Conservation (phyloP, 2,888 invertebrate species). For the Tricholauxania praeusta region DNA sequence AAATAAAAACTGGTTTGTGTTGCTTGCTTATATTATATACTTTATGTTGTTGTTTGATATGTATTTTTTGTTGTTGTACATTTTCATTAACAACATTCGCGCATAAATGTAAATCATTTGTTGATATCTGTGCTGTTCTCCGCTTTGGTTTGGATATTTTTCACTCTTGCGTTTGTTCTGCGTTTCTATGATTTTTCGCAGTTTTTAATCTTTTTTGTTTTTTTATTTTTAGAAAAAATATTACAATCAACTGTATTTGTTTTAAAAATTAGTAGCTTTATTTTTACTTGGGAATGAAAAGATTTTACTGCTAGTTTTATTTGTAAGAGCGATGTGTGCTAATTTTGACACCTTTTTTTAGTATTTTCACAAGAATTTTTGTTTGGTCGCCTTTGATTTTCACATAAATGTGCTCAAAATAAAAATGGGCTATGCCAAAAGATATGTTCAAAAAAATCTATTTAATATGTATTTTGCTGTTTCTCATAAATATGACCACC, state of each 20-base stretch:
- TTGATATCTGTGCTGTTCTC: conserved; percentile 43
- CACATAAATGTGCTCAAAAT: too few species aligned
- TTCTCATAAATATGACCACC: too few species aligned
- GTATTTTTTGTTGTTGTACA: conserved; percentile 38
- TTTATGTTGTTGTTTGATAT: conserved; percentile 1
- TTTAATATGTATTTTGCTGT: too few species aligned
- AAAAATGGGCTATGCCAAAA: too few species aligned
- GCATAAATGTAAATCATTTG: conserved; percentile 45
- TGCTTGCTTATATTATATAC: conserved; percentile 42
- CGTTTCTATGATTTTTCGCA: conserved; percentile 25
- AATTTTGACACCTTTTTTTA: conserved; percentile 18
- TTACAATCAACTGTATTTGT: too few species aligned
- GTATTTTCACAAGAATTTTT: not conserved
- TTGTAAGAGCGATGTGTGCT: not conserved
- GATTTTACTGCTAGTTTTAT: conserved; percentile 7
- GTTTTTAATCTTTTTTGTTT: not conserved
- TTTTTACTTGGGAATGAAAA: not conserved
- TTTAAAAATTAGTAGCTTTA: too few species aligned
- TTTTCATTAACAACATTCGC: conserved; percentile 60
- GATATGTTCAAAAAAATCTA: too few species aligned
- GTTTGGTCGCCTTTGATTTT: too few species aligned
- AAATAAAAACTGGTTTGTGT: conserved; percentile 22
- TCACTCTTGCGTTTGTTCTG: conserved; percentile 19
- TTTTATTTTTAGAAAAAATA: not conserved
- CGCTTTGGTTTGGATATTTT: conserved; percentile 13